Evolutionary conservation across 1,140 invertebrate genomes (phyloP), one percentile per base, ranked within the genome.

Genomic region (Cherax destructor): DNA sequence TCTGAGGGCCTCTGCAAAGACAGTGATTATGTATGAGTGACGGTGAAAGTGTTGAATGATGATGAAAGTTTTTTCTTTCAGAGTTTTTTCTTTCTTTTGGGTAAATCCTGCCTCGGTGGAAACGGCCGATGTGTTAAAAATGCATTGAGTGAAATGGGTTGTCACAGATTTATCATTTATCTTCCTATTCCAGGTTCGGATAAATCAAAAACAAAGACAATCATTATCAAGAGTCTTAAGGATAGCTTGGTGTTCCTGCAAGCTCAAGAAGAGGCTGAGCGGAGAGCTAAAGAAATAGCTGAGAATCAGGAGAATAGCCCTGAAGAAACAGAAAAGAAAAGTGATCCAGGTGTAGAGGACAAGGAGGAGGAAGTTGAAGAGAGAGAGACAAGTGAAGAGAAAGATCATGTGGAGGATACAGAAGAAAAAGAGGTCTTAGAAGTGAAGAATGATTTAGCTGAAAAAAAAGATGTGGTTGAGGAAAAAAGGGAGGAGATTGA

Each of bases 171-270:
- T 41, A 41, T 41, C 30, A 41, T 41, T 21, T 74, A n/a, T 30
- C 16, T 84, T 6, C 59, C 1, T 65, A n/a, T 49, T 86, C 76
- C 74, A 91, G 89, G 89, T 47, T 56, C 76, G 21, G 89, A 91
- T 7, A 91, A 91, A 50, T 56, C 61, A 41, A 91, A 91, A 74
- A 16, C 83, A n/a, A 91, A 91, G 50, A 91, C 83, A 41, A 91
- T 91, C 72, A 91, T 85, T n/a, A 91, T 91, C 30, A 91, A 91
- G 59, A 91, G 89, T 79, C 49, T 91, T 41, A 91, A 91, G 76
- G 89, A 91, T 76, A 91, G 89, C 83, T 47, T 91, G 59, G 83
- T 91, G 18, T 91, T 85, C 83, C 76, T 78, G 30, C 89, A 91
- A 69, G 89, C 89, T 24, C 89, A 91, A 47, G 89, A 85, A 49